Base-by-base conservation (phyloP, 2,113 vertebrate species). In the Piliocolobus tephrosceles region DNA sequence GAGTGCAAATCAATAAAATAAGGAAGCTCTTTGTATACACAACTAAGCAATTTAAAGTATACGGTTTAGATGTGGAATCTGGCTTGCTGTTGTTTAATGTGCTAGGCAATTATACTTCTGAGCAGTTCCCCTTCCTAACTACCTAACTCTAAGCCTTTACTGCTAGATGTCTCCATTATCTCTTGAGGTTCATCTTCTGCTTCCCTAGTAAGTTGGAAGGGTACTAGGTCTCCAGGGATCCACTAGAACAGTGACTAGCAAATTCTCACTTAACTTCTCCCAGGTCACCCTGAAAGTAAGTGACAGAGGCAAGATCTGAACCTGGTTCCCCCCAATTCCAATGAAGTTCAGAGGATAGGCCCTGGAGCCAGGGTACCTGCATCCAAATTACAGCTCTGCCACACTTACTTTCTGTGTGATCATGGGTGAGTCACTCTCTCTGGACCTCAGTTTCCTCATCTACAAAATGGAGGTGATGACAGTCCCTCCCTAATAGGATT, bases 1-100 rank as follows among this genome's bases (percentile, higher is more conserved):
- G 40, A 96, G n/a, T 58, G 35, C 72, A 95, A 45, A 80, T n/a
- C 58, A 61, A 58, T 18, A 76, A 91, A 94, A 92, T 82, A 85
- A 89, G 10, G 75, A 92, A 55, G 79, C 22, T 91, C 5, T 40
- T 73, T n/a, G 30, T 88, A 27, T 11, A 61, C 0, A 95, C 61
- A 87, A 78, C 22, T 4, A 83, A 88, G 43, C 43, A 72, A 84
- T 18, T 52, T 43, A 55, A 57, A 38, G 55, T 3, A 55, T 40
- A 78, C 6, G 10, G 1, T 61, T 45, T 43, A 27, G 32, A 50
- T 17, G 3, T 6, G 47, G 58, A 87, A 32, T 82, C 84, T 80
- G 90, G 18, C 64, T 92, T 82, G 58, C 72, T 70, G 3, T n/a
- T 82, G n/a, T 55, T 57, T 79, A 61, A 50, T 25, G 35, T 50